Evolutionary conservation across 1,140 invertebrate species (phyloP).

Genomic region (Aphelinus certus): DNA sequence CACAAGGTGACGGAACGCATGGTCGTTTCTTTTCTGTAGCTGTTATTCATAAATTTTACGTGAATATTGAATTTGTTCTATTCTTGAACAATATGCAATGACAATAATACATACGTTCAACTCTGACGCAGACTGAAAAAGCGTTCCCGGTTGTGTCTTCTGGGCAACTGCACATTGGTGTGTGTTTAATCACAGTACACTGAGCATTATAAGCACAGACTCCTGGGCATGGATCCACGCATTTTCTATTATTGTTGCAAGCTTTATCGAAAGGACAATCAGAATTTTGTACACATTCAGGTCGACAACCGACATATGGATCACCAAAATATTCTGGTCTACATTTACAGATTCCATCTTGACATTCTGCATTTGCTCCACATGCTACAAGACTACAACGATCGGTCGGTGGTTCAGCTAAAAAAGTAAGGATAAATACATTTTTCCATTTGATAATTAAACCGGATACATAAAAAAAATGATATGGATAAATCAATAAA

Average conservation of each 20-base stretch:
- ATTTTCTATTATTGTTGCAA: constrained; percentile 76
- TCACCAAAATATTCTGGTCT: constrained; percentile 71
- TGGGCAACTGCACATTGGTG: constrained; percentile 77
- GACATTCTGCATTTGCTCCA: constrained; percentile 74
- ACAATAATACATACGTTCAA: constrained; percentile 35
- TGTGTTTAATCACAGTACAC: constrained; percentile 77
- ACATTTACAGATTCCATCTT: constrained; percentile 72
- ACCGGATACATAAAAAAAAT: no score
- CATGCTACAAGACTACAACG: constrained; percentile 73
- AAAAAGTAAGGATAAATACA: constrained; percentile 6
- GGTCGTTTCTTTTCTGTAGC: constrained; percentile 51
- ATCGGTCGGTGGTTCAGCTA: constrained; percentile 39
- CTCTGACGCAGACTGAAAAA: constrained; percentile 69
- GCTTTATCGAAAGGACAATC: constrained; percentile 75
- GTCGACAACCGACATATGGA: constrained; percentile 73
- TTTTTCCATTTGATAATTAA: not conserved
- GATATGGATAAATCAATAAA: not conserved
- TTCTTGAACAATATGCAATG: constrained; percentile 59
- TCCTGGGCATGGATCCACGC: constrained; percentile 78
- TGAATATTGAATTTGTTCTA: no score
- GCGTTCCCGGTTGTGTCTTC: constrained; percentile 76
- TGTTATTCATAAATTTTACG: constrained; percentile 32
- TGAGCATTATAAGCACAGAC: constrained; percentile 76
- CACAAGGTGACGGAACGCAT: constrained; percentile 69
- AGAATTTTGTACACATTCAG: constrained; percentile 75